These are phyloP conservation scores for Philereme transversata DNA, from an alignment of 2,888 invertebrate species.

Conservation along the genomic window DNA sequence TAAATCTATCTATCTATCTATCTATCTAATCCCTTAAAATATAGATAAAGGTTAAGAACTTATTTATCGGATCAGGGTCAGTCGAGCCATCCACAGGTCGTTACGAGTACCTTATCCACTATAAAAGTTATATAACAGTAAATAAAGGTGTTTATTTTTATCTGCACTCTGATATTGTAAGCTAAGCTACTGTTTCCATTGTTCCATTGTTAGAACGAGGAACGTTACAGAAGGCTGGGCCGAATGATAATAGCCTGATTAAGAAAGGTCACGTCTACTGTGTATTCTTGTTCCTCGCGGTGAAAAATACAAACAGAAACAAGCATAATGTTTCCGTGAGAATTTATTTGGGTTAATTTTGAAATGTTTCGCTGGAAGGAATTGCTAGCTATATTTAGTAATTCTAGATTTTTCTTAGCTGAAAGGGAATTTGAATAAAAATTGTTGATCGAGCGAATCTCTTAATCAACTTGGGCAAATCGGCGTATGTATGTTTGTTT, in stretches of 20 bases:
- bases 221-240: conserved; percentile 51
- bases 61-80: no score
- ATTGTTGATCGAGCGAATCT: no score
- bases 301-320: conserved; percentile 44
- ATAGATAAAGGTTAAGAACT: no score
- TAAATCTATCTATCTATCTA: no score
- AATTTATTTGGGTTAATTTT: conserved; percentile 35
- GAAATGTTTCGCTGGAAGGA: conserved; percentile 9
- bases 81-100: neutral
- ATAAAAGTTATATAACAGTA: neutral
- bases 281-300: conserved; percentile 48
- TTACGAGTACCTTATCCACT: neutral
- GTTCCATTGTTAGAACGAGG: conserved; percentile 26
- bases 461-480: no score
- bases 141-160: conserved; percentile 6
- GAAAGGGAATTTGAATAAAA: no score
- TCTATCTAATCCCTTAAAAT: no score
- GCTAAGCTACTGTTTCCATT: conserved; percentile 22
- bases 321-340: conserved; percentile 36
- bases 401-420: no score
- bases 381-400: no score
- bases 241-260: conserved; percentile 77
- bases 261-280: conserved; percentile 66
- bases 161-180: conserved; percentile 22
- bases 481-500: no score